Evolutionary conservation across 1,140 invertebrate genomes (phyloP).

Genomic region (Pseudomyrmex dendroicus): DNA sequence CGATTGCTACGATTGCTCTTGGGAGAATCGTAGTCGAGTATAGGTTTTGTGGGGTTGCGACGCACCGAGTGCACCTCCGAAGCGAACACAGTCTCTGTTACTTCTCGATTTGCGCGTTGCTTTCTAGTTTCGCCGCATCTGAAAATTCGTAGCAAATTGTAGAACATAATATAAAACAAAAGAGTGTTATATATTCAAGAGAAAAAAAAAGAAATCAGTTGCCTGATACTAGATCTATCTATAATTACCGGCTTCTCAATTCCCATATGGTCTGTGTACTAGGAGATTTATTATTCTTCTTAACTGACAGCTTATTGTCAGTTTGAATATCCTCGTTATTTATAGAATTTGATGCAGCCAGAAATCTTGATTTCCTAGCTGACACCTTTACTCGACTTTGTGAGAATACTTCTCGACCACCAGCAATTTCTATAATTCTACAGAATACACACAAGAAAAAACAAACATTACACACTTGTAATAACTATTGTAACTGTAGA

Average conservation of each 20-base stretch:
- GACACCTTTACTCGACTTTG: slow-evolving; percentile 92
- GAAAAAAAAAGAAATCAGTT: too few relatives aligned
- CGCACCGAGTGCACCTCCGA: slow-evolving; percentile 88
- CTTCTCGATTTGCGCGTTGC: slow-evolving; percentile 85
- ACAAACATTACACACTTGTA: background rate
- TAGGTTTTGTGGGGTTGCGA: slow-evolving; percentile 83
- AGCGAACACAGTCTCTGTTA: slow-evolving; percentile 88
- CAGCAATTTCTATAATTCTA: slow-evolving; percentile 95
- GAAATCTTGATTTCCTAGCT: slow-evolving; percentile 89
- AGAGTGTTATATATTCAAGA: too few relatives aligned
- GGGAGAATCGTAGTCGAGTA: slow-evolving; percentile 83
- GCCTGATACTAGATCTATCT: background rate
- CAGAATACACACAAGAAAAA: slow-evolving; percentile 72
- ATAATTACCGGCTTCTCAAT: slow-evolving; percentile 85
- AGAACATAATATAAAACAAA: slow-evolving; percentile 23
- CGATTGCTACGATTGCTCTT: slow-evolving; percentile 81
- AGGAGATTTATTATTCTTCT: slow-evolving; percentile 87
- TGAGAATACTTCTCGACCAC: slow-evolving; percentile 93
- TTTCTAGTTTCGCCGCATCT: slow-evolving; percentile 86
- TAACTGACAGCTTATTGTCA: slow-evolving; percentile 84
- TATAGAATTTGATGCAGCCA: slow-evolving; percentile 86
- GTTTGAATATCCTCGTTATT: slow-evolving; percentile 83
- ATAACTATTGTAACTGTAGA: background rate
- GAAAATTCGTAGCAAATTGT: slow-evolving; percentile 38
- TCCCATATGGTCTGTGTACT: slow-evolving; percentile 88